Evolutionary conservation across 2,888 invertebrate species (phyloP).

Genomic region (Gasteruption jaculator): DNA sequence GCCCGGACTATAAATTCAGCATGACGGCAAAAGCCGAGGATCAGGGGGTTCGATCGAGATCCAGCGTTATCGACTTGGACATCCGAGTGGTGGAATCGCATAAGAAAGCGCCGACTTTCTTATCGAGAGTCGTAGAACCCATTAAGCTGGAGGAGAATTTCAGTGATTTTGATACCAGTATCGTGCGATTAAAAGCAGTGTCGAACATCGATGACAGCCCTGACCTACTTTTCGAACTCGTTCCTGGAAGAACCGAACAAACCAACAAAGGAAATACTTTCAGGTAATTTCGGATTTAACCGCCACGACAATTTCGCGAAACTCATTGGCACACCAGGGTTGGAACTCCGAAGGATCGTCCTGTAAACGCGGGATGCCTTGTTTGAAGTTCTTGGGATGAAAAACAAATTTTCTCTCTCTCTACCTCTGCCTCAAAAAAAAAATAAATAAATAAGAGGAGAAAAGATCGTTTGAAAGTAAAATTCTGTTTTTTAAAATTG

Average conservation of each 20-base stretch:
- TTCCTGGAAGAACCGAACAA: conserved; percentile 79
- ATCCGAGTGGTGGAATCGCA: conserved; percentile 84
- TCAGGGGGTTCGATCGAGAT: conserved; percentile 63
- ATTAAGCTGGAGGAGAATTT: conserved; percentile 72
- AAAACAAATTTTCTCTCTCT: too few species aligned
- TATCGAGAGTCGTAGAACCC: conserved; percentile 58
- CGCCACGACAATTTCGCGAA: too few species aligned
- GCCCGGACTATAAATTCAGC: conserved; percentile 62
- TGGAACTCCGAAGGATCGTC: too few species aligned
- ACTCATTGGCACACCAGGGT: too few species aligned
- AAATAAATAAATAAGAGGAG: too few species aligned
- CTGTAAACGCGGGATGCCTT: too few species aligned
- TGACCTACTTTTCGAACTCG: conserved; percentile 69
- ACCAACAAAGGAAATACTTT: conserved; percentile 75
- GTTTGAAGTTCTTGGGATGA: too few species aligned
- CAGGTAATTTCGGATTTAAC: too few species aligned
- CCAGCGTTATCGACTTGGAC: conserved; percentile 71
- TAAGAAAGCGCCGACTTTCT: conserved; percentile 77
- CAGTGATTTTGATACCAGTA: conserved; percentile 65
- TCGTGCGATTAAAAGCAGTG: conserved; percentile 68
- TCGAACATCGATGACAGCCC: conserved; percentile 74
- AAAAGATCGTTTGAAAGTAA: too few species aligned
- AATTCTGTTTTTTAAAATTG: too few species aligned
- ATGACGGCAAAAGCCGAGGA: conserved; percentile 76
- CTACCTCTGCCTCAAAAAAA: too few species aligned